phyloP scores from a whole-genome alignment of 1,140 invertebrate genomes.

The Caerostris extrusa region DNA sequence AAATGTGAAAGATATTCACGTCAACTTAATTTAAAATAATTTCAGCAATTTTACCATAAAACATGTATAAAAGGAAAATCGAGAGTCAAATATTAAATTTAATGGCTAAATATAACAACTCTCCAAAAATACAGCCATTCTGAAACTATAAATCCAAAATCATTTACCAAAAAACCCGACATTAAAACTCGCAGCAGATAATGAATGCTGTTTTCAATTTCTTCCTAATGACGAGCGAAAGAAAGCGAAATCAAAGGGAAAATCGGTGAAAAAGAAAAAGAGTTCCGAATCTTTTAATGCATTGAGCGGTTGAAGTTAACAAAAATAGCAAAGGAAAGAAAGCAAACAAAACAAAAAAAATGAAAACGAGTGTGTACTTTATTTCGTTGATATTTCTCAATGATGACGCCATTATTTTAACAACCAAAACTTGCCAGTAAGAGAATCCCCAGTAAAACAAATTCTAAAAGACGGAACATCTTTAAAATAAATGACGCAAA shows the following conservation, averaged over 20 bases:
- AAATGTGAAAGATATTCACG: too few species aligned
- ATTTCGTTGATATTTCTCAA: slow-evolving; percentile 44
- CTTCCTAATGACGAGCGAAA: slow-evolving; percentile 37
- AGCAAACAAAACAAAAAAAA: neutral
- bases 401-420: slow-evolving; percentile 61
- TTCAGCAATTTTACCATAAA: neutral
- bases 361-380: neutral
- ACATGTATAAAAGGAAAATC: neutral
- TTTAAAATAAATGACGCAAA: too few species aligned
- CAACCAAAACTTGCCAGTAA: slow-evolving; percentile 35
- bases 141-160: neutral
- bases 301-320: neutral
- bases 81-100: too few species aligned
- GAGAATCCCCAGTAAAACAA: neutral
- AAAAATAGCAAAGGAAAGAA: neutral
- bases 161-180: neutral
- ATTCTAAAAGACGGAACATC: too few species aligned
- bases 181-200: slow-evolving; percentile 30
- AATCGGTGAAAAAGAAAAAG: neutral
- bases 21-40: slow-evolving; percentile 9
- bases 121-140: neutral
- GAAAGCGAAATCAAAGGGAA: neutral
- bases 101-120: too few species aligned
- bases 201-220: slow-evolving; percentile 51
- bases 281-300: slow-evolving; percentile 5